Conservation (phyloP, 2,797 vertebrate genomes). For the Esox lucius region DNA sequence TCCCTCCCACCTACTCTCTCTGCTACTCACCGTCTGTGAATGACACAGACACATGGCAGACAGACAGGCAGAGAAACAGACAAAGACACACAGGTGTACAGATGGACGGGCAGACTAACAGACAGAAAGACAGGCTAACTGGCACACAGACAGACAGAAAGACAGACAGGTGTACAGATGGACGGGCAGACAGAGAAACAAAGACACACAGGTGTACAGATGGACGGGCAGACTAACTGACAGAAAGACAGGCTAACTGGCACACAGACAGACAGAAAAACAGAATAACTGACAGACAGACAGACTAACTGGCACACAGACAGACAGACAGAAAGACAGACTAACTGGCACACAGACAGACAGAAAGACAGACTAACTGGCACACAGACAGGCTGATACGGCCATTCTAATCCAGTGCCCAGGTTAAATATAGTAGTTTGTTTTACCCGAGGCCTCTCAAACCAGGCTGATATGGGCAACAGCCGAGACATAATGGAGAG, state of each 20-base stretch:
- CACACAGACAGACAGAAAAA: neutral
- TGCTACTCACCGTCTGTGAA: neutral
- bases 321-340: neutral
- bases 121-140: too few species aligned
- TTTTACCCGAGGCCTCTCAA: conserved; percentile 47
- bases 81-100: too few species aligned
- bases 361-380: conserved; percentile 20
- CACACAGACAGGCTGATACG: conserved; percentile 36
- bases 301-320: neutral
- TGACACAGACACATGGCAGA: neutral
- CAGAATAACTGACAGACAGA: neutral
- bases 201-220: too few species aligned
- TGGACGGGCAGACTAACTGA: conserved; percentile 8
- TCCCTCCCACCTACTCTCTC: neutral
- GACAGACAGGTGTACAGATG: conserved; percentile 15
- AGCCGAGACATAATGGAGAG: neutral
- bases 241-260: neutral
- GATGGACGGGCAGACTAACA: too few species aligned
- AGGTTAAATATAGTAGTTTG: conserved; percentile 68
- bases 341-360: conserved; percentile 1
- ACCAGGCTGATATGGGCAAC: conserved; percentile 46
- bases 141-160: conserved; percentile 22
- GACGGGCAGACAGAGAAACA: conserved; percentile 39
- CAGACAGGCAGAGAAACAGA: too few species aligned
- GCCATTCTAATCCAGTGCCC: conserved; percentile 51